Conservation (phyloP, 2,888 invertebrate genomes). For the Cremastinae sp. region DNA sequence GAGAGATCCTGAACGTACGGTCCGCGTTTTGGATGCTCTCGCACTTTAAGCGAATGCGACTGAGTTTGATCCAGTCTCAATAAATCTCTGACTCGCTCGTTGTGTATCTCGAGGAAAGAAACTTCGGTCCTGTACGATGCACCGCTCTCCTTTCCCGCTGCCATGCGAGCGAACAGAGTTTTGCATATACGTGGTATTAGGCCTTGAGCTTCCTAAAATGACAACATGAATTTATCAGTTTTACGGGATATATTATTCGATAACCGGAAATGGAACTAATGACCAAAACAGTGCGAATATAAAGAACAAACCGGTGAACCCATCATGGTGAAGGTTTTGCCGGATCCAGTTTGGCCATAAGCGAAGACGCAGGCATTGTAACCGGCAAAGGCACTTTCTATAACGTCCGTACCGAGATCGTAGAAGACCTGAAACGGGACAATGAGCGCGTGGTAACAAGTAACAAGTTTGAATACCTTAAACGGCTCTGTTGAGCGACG, state of each 20-base stretch:
- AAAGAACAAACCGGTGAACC: conserved; percentile 84
- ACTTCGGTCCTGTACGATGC: conserved; percentile 93
- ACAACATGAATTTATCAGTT: background rate
- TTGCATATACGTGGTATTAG: conserved; percentile 93
- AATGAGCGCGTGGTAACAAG: conserved; percentile 12
- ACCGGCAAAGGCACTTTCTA: conserved; percentile 90
- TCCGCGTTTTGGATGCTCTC: conserved; percentile 90
- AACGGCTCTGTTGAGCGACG: conserved; percentile 41
- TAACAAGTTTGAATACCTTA: conserved; percentile 38
- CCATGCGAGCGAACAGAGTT: conserved; percentile 90
- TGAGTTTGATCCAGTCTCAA: conserved; percentile 82
- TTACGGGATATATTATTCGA: background rate
- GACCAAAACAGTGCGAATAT: background rate
- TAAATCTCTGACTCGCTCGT: conserved; percentile 89
- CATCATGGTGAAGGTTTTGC: conserved; percentile 97
- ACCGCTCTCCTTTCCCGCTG: conserved; percentile 89
- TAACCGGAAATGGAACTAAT: background rate
- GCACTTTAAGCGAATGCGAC: conserved; percentile 87
- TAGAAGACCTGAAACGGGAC: conserved; percentile 83
- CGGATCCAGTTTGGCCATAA: conserved; percentile 95
- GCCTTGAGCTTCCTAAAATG: conserved; percentile 87
- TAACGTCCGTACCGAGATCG: conserved; percentile 89
- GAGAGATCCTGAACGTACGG: conserved; percentile 94
- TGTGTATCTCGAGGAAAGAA: conserved; percentile 92
- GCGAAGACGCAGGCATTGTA: conserved; percentile 96